Evolutionary conservation across 2,113 vertebrate species (phyloP).

Genomic region (Dicrurus megarhynchus): DNA sequence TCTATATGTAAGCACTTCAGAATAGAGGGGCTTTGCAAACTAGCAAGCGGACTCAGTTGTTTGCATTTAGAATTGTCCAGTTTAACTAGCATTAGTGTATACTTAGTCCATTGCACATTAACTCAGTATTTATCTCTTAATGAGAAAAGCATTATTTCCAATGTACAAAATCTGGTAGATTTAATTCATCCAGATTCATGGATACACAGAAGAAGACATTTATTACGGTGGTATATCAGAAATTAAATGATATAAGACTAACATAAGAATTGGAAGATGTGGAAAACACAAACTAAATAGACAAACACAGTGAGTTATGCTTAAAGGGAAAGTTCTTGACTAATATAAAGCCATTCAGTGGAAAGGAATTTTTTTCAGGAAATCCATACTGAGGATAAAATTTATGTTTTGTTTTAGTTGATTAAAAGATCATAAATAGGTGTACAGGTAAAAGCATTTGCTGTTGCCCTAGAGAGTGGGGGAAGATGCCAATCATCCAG

Average conservation of each 20-base stretch:
- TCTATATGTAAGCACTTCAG: rapidly evolving
- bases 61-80: neutral
- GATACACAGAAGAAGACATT: neutral
- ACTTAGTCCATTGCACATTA: neutral
- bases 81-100: neutral
- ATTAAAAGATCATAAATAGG: neutral
- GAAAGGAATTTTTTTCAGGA: neutral
- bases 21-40: neutral
- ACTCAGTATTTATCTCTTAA: neutral
- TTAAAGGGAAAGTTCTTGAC: neutral
- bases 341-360: neutral
- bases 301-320: neutral
- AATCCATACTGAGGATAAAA: neutral
- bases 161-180: neutral
- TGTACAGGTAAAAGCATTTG: neutral
- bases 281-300: neutral
- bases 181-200: neutral
- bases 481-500: neutral
- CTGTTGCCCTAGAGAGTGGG: neutral
- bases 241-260: neutral
- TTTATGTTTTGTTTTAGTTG: neutral
- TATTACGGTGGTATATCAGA: neutral
- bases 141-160: neutral
- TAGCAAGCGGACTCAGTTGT: neutral
- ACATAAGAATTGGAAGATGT: neutral